Percentiles rank a stretch among this genome's conserved stretches.
Evolutionary conservation across 2,113 vertebrate genomes (phyloP).

Genomic region (Phylloscopus trochiloides): DNA sequence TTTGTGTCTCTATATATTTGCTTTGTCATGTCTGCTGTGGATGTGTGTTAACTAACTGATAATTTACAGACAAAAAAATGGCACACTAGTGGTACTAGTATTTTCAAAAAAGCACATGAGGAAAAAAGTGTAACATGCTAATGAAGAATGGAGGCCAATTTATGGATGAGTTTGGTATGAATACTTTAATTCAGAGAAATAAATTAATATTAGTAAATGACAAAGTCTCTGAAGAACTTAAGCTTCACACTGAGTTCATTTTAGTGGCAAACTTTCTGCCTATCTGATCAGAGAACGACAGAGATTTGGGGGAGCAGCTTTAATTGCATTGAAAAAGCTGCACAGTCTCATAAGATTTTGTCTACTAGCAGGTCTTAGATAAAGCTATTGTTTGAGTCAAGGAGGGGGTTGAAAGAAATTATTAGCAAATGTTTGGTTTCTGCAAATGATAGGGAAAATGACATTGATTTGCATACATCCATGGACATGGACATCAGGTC

Average conservation of each 20-base stretch:
- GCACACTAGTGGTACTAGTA: background rate
- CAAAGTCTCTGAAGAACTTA: background rate
- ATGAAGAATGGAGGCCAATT: background rate
- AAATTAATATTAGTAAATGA: background rate
- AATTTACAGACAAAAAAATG: background rate
- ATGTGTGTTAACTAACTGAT: background rate
- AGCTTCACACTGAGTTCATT: background rate
- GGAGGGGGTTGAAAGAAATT: background rate
- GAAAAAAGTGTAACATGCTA: background rate
- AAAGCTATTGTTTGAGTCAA: background rate
- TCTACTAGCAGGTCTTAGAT: background rate
- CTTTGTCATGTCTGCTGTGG: background rate
- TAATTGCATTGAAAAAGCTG: background rate
- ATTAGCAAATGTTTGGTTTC: conserved; percentile 17
- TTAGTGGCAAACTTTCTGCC: background rate
- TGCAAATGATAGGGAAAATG: background rate
- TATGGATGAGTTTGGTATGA: background rate
- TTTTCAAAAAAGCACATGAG: background rate
- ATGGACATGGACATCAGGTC: background rate
- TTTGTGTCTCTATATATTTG: background rate
- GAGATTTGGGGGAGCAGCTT: background rate
- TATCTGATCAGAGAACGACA: background rate
- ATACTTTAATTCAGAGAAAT: background rate
- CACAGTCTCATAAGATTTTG: background rate
- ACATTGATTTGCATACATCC: background rate